phyloP scores from a whole-genome alignment of 2,888 invertebrate genomes.

The Cyclophora punctaria region DNA sequence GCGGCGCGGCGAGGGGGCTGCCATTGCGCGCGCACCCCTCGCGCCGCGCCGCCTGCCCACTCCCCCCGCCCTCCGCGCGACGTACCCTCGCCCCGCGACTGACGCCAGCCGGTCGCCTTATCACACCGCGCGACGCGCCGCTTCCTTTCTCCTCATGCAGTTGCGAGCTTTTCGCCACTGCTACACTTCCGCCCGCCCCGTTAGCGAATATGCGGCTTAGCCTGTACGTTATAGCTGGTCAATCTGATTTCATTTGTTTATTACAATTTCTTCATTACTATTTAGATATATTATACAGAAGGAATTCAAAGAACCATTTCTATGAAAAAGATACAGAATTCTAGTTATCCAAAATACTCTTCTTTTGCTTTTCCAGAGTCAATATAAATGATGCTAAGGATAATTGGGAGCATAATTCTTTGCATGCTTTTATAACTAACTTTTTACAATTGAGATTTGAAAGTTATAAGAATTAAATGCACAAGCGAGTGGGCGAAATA shows the following conservation, averaged over 20 bases:
- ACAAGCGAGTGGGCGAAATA: constrained; percentile 49
- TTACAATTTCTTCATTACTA: too few species aligned
- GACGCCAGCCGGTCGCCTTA: constrained; percentile 69
- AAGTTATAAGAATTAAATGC: constrained; percentile 27
- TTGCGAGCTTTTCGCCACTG: constrained; percentile 72
- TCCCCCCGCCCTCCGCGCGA: constrained; percentile 30
- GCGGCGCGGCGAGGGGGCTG: constrained; percentile 62
- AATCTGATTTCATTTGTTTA: constrained; percentile 29
- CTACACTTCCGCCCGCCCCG: constrained; percentile 70
- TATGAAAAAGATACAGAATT: too few species aligned
- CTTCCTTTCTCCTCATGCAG: constrained; percentile 74
- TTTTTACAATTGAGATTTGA: constrained; percentile 2
- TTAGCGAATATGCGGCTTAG: constrained; percentile 40
- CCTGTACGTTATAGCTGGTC: constrained; percentile 44
- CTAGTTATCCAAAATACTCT: too few species aligned
- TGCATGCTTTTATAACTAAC: too few species aligned
- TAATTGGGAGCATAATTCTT: too few species aligned
- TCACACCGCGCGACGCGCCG: constrained; percentile 67
- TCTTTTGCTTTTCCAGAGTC: too few species aligned
- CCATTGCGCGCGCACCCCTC: constrained; percentile 65
- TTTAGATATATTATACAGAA: too few species aligned
- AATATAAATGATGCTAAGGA: too few species aligned
- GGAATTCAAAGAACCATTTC: too few species aligned
- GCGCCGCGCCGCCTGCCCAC: constrained; percentile 30
- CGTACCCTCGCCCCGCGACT: constrained; percentile 40